phyloP scores from a whole-genome alignment of 2,888 invertebrate genomes.

The Acanthacorydalis orientalis region DNA sequence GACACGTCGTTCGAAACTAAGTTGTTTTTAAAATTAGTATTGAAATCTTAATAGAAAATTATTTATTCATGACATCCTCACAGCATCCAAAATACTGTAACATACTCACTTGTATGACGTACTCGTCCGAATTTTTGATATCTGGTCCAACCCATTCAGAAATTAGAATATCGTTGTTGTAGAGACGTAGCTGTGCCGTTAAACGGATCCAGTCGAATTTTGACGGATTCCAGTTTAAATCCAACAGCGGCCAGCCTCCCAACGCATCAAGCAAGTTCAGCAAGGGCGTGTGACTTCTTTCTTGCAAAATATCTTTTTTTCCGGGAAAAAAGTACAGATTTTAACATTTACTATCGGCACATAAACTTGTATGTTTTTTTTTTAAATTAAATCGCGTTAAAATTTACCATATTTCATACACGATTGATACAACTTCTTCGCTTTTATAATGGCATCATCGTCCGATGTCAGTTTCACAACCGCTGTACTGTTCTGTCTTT shows the following conservation, averaged over 20 bases:
- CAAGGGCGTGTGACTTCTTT: slow-evolving; percentile 55
- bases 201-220: slow-evolving; percentile 56
- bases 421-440: slow-evolving; percentile 67
- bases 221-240: slow-evolving; percentile 41
- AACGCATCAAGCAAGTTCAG: slow-evolving; percentile 47
- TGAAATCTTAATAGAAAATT: no score
- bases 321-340: slow-evolving; percentile 10
- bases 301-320: slow-evolving; percentile 44
- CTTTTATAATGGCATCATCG: slow-evolving; percentile 57
- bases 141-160: slow-evolving; percentile 86
- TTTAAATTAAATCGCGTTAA: not conserved
- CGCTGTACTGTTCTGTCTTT: not conserved
- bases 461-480: slow-evolving; percentile 5
- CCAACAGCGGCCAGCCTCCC: slow-evolving; percentile 80
- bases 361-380: not conserved
- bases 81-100: no score
- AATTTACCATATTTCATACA: slow-evolving; percentile 58
- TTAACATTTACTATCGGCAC: no score
- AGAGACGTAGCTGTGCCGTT: slow-evolving; percentile 56
- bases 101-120: slow-evolving; percentile 53
- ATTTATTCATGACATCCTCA: no score
- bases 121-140: slow-evolving; percentile 80
- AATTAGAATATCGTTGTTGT: slow-evolving; percentile 73
- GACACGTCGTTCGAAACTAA: no score
- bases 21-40: no score